Evolutionary conservation across 2,797 vertebrate species (phyloP), one percentile per base, ranked within the genome.

Genomic region (Australoheros facetus): DNA sequence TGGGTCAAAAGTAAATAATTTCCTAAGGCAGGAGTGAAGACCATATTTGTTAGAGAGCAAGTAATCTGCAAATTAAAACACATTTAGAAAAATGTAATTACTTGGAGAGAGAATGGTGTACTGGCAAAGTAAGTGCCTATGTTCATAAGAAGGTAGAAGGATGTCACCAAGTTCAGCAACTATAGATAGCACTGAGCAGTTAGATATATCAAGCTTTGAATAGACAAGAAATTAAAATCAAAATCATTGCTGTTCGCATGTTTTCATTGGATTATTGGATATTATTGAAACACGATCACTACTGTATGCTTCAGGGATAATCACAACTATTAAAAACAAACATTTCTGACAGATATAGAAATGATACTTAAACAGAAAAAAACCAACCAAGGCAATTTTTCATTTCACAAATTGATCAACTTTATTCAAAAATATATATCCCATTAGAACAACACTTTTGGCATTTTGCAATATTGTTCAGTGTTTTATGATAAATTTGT

Each of bases 391-490:
- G 70, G 39, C 79, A 39, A 30, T 21, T 85, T 86, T 87, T 82
- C 1, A 80, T 87, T 83, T 88, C 56, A 78, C 30, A 66, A 64
- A 78, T 48, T 23, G 37, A 82, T 78, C 53, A 71, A 26, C 74
- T 95, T 95, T 95, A 95, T 95, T 95, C 56, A 87, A 78, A 78
- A 78, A 73, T 17, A 78, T 3, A 73, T 23, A 60, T 80, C 75
- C 80, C 34, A 76, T 69, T 69, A 51, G 17, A 4, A 56, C 53
- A 75, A 84, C 70, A 72, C 37, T 26, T 74, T 75, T 30, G n/a
- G 32, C 28, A 83, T 85, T 85, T 32, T 10, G 23, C 42, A 60
- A 80, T 69, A 16, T 73, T 42, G 54, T 81, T 66, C 37, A 28
- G 4, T 73, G 64, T 54, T 78, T 77, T 23, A 59, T n/a, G 69